Base-by-base conservation (phyloP, 2,888 invertebrate species). In the Nomada flava region DNA sequence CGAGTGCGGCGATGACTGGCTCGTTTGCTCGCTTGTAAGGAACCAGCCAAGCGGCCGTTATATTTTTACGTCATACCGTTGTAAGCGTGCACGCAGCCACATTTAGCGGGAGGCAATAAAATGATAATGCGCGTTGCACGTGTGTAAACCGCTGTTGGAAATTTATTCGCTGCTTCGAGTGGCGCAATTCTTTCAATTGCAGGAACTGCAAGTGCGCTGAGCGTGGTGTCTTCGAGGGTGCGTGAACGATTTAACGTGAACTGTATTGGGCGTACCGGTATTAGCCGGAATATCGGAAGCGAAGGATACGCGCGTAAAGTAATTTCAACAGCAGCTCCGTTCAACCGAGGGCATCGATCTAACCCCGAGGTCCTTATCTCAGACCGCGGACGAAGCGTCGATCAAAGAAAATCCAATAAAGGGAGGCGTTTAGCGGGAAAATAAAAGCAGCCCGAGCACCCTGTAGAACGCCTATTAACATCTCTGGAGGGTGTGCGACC, bases 401-500 rank as follows among this genome's bases (percentile, higher is more conserved):
- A 75, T 75, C 67, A 29, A 53, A 63, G 60, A 57, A 72, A 67
- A 76, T 74, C 59, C 71, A 86, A 83, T 86, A 79, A 83, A 71
- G 67, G 60, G 57, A 60, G 53, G 79, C 73, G 74, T 72, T 79
- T 65, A 60, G 63, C 69, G 75, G 47, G 78, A 60, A 79, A 80
- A 78, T 76, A 79, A 86, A 64, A 75, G 74, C 50, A 79, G 50
- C 42, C 52, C 65, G 63, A 59, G 55, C 74, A 72, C 63, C 62
- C 65, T 29, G 72, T 50, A 29, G 55, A 73, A 72, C 69, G 67
- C 42, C 76, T 68, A 76, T 86, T 86, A 84, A 82, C 83, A 79
- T 63, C 78, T 68, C 71, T 59, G 44, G 59, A 73, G 80, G 83
- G 83, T 82, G 84, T 53, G 82, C 82, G 82, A 29, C 80, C 83